phyloP scores from a whole-genome alignment of 2,797 vertebrate genomes.

The Clarias fuscus region DNA sequence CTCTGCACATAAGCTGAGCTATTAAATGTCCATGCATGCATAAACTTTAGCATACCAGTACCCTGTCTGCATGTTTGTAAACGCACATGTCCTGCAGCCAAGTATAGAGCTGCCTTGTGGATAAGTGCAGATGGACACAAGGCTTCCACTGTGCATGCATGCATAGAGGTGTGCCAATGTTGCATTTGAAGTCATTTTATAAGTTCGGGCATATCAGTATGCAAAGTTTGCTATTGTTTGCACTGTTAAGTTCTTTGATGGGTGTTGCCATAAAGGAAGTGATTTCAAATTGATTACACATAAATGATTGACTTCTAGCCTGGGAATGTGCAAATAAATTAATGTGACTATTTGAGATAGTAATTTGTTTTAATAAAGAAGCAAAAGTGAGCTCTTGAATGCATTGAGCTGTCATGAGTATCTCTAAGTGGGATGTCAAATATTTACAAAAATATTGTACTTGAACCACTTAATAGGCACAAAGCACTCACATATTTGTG shows the following conservation, averaged over 20 bases:
- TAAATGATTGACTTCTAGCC: not conserved
- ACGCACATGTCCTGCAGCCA: slow-evolving; percentile 44
- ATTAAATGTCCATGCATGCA: slow-evolving; percentile 52
- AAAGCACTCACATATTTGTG: slow-evolving; percentile 35
- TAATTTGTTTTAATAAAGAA: slow-evolving; percentile 21
- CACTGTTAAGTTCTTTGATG: slow-evolving; percentile 19
- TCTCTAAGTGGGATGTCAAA: slow-evolving; percentile 19
- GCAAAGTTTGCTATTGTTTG: slow-evolving; percentile 30
- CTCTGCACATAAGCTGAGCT: slow-evolving; percentile 43
- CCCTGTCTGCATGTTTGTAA: slow-evolving; percentile 47
- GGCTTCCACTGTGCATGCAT: slow-evolving; percentile 37
- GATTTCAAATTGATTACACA: slow-evolving; percentile 12
- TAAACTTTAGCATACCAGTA: slow-evolving; percentile 48
- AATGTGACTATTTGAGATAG: not conserved
- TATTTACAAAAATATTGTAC: slow-evolving; percentile 27
- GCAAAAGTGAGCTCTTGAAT: slow-evolving; percentile 3
- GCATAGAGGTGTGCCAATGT: slow-evolving; percentile 34
- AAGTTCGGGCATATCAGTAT: slow-evolving; percentile 33
- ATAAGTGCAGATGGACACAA: slow-evolving; percentile 45
- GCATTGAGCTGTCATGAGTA: slow-evolving; percentile 7
- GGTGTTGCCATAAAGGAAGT: not conserved
- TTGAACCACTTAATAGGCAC: slow-evolving; percentile 34
- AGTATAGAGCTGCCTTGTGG: slow-evolving; percentile 52
- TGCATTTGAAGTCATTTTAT: slow-evolving; percentile 45
- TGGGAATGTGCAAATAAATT: not conserved